phyloP scores from a whole-genome alignment of 2,797 vertebrate genomes.

The Gorsachius magnificus region DNA sequence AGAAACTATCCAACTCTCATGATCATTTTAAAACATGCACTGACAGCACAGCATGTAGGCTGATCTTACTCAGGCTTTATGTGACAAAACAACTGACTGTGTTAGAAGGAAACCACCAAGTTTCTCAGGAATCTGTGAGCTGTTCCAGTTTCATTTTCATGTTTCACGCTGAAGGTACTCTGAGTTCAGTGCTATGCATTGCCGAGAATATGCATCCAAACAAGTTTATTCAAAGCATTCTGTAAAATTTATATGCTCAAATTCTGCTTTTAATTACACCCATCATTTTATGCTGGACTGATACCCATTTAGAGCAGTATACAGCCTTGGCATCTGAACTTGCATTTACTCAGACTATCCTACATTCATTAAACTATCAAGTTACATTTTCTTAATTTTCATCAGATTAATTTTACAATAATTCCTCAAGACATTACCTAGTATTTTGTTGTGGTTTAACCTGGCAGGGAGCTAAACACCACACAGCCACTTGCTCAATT shows the following conservation, averaged over 20 bases:
- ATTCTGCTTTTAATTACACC: background rate
- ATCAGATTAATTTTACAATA: background rate
- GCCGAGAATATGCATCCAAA: background rate
- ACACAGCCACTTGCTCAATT: too few species aligned
- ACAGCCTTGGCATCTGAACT: background rate
- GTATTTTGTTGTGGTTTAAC: too few species aligned
- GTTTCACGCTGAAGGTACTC: background rate
- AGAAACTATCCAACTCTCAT: background rate
- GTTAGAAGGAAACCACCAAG: background rate
- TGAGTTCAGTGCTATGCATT: background rate
- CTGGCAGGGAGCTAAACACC: too few species aligned
- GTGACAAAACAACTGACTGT: background rate
- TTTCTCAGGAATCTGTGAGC: background rate
- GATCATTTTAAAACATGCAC: background rate
- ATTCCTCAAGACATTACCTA: background rate
- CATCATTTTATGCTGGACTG: background rate
- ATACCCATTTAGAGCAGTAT: background rate
- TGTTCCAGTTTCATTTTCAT: slow-evolving; percentile 36
- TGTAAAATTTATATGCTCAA: background rate
- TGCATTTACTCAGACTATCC: background rate
- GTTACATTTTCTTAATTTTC: background rate
- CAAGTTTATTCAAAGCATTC: background rate
- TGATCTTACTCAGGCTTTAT: background rate
- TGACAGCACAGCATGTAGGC: background rate
- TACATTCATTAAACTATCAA: background rate